A percentile compares a stretch with the other conserved stretches of the same genome.
These are phyloP conservation scores for Fragum whitleyi DNA, from an alignment of 2,888 invertebrate species.

Conservation along the genomic window DNA sequence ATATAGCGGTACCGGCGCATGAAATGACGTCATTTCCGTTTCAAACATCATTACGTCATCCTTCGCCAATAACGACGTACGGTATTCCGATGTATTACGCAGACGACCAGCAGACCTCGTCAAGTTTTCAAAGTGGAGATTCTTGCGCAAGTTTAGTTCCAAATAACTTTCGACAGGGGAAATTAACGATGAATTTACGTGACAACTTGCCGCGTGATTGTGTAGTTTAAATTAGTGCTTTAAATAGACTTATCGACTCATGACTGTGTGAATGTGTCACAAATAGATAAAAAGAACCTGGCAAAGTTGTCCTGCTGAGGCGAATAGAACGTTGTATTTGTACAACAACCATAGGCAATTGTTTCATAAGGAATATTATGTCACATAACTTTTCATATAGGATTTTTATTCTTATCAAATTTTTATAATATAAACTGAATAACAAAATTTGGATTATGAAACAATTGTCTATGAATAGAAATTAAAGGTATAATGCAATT, in stretches of 20 bases:
- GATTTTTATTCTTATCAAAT: too few species aligned
- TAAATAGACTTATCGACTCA: background rate
- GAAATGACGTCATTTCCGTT: conserved; percentile 54
- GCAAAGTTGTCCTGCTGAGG: background rate
- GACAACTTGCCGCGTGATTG: conserved; percentile 51
- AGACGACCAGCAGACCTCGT: conserved; percentile 55
- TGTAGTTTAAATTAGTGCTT: conserved; percentile 45
- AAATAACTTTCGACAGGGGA: conserved; percentile 39
- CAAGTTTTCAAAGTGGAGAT: conserved; percentile 63
- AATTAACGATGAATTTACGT: conserved; percentile 40
- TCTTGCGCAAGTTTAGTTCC: conserved; percentile 47
- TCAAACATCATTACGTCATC: conserved; percentile 30
- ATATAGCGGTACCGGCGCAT: conserved; percentile 1
- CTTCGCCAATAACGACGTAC: conserved; percentile 39
- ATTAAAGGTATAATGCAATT: too few species aligned
- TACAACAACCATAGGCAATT: too few species aligned
- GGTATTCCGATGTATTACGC: conserved; percentile 58
- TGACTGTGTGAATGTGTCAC: background rate
- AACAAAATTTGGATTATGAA: too few species aligned
- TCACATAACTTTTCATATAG: too few species aligned
- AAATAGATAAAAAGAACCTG: background rate
- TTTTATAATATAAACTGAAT: too few species aligned
- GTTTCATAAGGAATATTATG: too few species aligned
- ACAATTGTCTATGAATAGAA: too few species aligned
- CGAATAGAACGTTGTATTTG: background rate